These are phyloP conservation scores for Drosophila macrospina DNA, from an alignment of 2,888 invertebrate genomes.

Conservation along the genomic window DNA sequence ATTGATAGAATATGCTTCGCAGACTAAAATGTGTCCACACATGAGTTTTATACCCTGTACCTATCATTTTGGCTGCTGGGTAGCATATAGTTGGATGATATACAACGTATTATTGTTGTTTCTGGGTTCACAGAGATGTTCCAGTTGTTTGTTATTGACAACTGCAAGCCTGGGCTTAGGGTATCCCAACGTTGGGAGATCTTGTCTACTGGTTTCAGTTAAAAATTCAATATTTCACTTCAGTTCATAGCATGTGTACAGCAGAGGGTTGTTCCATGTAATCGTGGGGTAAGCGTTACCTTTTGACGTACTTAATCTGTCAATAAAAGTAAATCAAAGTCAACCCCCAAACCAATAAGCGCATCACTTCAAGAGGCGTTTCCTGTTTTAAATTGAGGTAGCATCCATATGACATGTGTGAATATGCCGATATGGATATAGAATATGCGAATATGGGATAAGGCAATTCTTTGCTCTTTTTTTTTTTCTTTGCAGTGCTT, in stretches of 20 bases:
- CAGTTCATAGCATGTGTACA: conserved; percentile 29
- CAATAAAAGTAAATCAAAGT: conserved; percentile 83
- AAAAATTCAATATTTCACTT: conserved; percentile 68
- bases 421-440: conserved; percentile 50
- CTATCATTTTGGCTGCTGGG: not conserved
- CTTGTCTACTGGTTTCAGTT: conserved; percentile 22
- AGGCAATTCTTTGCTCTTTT: conserved; percentile 54
- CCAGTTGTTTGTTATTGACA: not conserved
- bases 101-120: no score
- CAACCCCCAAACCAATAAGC: conserved; percentile 66
- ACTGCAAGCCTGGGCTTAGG: not conserved
- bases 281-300: conserved; percentile 67
- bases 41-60: conserved; percentile 47
- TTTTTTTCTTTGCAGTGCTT: conserved; percentile 50
- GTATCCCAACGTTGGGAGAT: conserved; percentile 2
- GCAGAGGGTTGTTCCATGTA: conserved; percentile 33
- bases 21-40: conserved; percentile 33
- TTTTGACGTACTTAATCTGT: conserved; percentile 78
- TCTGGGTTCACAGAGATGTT: no score
- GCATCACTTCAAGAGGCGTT: conserved; percentile 78
- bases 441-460: conserved; percentile 57
- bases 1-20: conserved; percentile 58
- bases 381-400: conserved; percentile 84
- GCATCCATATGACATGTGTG: conserved; percentile 59
- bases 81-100: not conserved